A percentile compares a stretch with the other conserved stretches of the same genome.
These are phyloP conservation scores for Pollenia griseotomentosa DNA, from an alignment of 2,888 invertebrate genomes.

Conservation along the genomic window DNA sequence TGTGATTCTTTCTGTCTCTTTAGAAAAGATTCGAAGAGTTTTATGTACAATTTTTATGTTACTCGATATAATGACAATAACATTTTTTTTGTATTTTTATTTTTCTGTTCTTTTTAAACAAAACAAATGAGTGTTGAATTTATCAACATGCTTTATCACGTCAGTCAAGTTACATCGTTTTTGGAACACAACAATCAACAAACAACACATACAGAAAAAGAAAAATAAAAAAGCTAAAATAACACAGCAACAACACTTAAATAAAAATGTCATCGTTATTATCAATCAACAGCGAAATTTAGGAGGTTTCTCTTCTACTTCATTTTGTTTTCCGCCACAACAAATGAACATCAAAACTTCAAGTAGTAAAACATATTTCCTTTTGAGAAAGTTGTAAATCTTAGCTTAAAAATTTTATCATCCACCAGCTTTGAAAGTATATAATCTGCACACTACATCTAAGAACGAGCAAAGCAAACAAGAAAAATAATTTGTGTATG, in stretches of 20 bases:
- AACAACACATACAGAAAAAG: conserved; percentile 28
- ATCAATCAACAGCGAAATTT: conserved; percentile 29
- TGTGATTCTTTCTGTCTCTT: conserved; percentile 22
- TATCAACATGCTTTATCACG: conserved; percentile 49
- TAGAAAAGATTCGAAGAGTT: conserved; percentile 32
- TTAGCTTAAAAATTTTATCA: conserved; percentile 36
- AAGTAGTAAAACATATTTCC: conserved; percentile 39
- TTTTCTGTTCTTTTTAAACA: conserved; percentile 52
- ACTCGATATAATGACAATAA: conserved; percentile 59
- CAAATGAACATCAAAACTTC: conserved; percentile 40
- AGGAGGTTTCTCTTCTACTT: conserved; percentile 18
- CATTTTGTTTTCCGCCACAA: conserved; percentile 45
- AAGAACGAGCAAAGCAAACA: conserved; percentile 7
- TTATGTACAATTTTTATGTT: conserved; percentile 44
- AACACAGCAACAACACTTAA: conserved; percentile 50
- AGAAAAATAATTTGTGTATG: conserved; percentile 20
- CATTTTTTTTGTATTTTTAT: conserved; percentile 48
- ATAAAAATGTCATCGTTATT: conserved; percentile 55
- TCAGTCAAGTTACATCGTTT: conserved; percentile 49
- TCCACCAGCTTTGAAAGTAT: conserved; percentile 27
- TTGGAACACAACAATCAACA: conserved; percentile 50
- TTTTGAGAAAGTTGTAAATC: conserved; percentile 47
- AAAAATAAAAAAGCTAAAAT: neutral
- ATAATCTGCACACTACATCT: conserved; percentile 41
- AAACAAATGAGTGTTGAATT: conserved; percentile 57